Conservation (phyloP, 2,113 vertebrate species). For the Mola mola region DNA sequence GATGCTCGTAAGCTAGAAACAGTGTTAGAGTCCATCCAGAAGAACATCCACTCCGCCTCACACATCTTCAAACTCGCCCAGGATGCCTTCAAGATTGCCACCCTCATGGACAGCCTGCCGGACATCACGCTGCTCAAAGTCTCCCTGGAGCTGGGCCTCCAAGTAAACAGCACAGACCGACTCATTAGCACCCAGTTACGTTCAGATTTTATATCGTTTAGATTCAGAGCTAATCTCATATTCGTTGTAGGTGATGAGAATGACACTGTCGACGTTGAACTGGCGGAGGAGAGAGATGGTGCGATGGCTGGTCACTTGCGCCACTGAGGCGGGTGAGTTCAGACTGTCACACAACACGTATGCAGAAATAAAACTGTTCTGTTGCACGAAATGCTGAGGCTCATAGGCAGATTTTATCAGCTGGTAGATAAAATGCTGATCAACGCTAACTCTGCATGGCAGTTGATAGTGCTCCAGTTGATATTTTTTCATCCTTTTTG, state of each 20-base stretch:
- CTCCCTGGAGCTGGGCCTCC: constrained; percentile 74
- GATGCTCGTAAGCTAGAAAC: constrained; percentile 57
- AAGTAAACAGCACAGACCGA: constrained; percentile 44
- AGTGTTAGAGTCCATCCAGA: constrained; percentile 74
- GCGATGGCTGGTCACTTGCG: constrained; percentile 72
- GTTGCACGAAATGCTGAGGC: too few species aligned
- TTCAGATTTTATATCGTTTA: not conserved
- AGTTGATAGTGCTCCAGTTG: too few species aligned
- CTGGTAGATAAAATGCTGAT: too few species aligned
- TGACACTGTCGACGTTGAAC: constrained; percentile 73
- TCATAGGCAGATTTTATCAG: too few species aligned
- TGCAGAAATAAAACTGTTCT: too few species aligned
- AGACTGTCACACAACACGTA: too few species aligned
- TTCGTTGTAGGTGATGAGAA: constrained; percentile 65
- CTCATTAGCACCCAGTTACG: too few species aligned
- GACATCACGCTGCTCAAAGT: constrained; percentile 74
- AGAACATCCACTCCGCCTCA: constrained; percentile 73
- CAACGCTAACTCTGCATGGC: too few species aligned
- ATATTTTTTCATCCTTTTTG: too few species aligned
- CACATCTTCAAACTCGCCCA: constrained; percentile 76
- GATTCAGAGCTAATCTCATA: not conserved
- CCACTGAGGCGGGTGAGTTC: constrained; percentile 70
- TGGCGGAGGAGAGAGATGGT: constrained; percentile 75
- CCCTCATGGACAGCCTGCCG: constrained; percentile 71
- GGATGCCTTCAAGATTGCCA: constrained; percentile 75